Base-by-base conservation (phyloP, 2,797 vertebrate species). In the Brachyalestes nurse region DNA sequence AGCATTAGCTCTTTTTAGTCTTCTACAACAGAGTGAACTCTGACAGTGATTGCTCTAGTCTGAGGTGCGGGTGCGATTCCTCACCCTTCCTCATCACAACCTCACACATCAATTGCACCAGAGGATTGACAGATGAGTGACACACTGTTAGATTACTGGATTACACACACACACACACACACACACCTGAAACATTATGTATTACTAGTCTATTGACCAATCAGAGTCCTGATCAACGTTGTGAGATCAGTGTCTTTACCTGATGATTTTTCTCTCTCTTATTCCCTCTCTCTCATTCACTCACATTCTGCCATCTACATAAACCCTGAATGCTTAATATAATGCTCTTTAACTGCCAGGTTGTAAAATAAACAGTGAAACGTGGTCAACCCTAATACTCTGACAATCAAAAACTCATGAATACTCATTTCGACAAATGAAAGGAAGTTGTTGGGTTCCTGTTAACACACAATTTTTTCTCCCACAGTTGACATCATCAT, bases 11-110 rank as follows among this genome's bases (percentile, higher is more conserved):
- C 51, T 57, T 70, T 57, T 38, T 51, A 72, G 9, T 40, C 71
- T 38, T 28, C 66, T 38, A 34, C 42, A 47, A 47, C 28, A 78
- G 34, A 60, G 2, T 60, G 66, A 71, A n/a, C 60, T 70, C 72
- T 79, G 69, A 67, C 66, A 47, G 38, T 49, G 49, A 72, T 47
- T 65, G 72, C 57, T 76, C 23, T 49, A 57, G 65, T 72, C 51
- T 79, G 40, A 76, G 71, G 65, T 47, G 69, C 19, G 57, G 4
- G 61, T 25, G 55, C 13, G 5, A 28, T 69, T 34, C n/a, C n/a
- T n/a, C n/a, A 57, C 81, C 74, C 57, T 61, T 55, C 53, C n/a
- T 42, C 14, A 21, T 74, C 70, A 69, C 51, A 19, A 25, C 23
- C 34, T 75, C 64, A 57, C 55, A 25, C 21, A 42, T 75, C 77